Conservation (phyloP, 2,797 vertebrate genomes). For the Ptychadena robeensis region DNA sequence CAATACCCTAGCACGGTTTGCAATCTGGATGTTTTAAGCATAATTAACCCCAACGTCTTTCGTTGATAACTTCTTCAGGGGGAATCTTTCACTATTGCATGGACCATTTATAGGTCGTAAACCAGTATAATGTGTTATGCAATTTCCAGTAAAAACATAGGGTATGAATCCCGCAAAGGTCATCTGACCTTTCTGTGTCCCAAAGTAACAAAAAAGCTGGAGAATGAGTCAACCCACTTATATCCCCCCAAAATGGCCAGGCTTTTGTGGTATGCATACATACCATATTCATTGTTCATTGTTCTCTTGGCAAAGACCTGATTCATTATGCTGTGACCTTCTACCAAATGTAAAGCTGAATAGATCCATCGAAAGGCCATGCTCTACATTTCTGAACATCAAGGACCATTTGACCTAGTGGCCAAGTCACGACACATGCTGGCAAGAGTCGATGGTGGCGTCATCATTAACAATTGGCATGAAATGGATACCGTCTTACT, state of each 20-base stretch:
- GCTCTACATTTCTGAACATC: conserved; percentile 18
- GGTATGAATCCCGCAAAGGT: no score
- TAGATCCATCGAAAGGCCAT: conserved; percentile 22
- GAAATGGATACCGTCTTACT: conserved; percentile 32
- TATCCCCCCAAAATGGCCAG: background rate
- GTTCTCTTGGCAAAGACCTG: conserved; percentile 6
- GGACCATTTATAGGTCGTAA: no score
- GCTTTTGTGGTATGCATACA: background rate
- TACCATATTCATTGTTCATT: conserved; percentile 16
- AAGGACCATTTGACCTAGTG: background rate
- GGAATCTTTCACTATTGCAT: no score
- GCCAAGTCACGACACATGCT: conserved; percentile 19
- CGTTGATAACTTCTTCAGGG: no score
- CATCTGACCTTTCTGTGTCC: no score
- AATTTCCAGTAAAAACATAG: no score
- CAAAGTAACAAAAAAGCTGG: no score
- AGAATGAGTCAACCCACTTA: background rate
- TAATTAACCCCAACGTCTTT: no score
- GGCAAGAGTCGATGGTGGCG: conserved; percentile 26
- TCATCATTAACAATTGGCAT: conserved; percentile 31
- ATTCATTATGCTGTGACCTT: background rate
- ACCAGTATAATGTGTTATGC: no score
- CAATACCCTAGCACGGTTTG: no score
- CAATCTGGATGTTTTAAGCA: no score
- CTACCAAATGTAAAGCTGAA: conserved; percentile 5